phyloP scores from a whole-genome alignment of 2,113 vertebrate species.

The Centropristis striata region DNA sequence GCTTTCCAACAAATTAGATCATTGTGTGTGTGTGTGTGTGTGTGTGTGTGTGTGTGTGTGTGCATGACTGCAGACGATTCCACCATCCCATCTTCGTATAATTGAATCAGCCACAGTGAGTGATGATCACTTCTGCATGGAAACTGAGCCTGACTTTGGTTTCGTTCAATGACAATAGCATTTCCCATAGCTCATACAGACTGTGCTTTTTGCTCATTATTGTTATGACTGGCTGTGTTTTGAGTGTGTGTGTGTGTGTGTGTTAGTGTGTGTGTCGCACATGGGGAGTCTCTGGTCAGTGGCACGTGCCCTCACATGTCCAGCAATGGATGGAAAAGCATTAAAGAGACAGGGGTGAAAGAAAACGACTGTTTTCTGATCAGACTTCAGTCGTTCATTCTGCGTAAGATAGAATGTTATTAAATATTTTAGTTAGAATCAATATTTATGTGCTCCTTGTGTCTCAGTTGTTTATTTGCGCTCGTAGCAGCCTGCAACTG shows the following conservation, averaged over 20 bases:
- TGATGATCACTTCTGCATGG: slow-evolving; percentile 30
- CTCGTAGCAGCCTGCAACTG: slow-evolving; percentile 27
- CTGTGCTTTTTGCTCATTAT: slow-evolving; percentile 8
- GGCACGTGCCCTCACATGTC: slow-evolving; percentile 48
- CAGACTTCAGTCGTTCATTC: background rate
- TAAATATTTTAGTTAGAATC: slow-evolving; percentile 44
- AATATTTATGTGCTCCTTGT: slow-evolving; percentile 45
- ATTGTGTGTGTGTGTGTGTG: background rate
- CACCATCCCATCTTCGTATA: slow-evolving; percentile 35
- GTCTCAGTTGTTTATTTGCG: slow-evolving; percentile 40
- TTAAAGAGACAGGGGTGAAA: slow-evolving; percentile 49
- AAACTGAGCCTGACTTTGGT: slow-evolving; percentile 35
- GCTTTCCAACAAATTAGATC: slow-evolving; percentile 58
- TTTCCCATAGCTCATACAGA: slow-evolving; percentile 23
- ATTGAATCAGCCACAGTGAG: slow-evolving; percentile 58
- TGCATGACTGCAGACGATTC: slow-evolving; percentile 34
- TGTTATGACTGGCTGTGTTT: slow-evolving; percentile 4
- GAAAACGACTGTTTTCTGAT: slow-evolving; percentile 6
- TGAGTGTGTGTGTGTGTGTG: slow-evolving; percentile 16
- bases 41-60: background rate
- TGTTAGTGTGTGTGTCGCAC: too few relatives aligned
- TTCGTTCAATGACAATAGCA: slow-evolving; percentile 18
- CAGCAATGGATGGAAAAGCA: background rate
- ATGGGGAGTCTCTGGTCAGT: background rate
- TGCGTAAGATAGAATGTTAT: background rate